Percentiles rank a stretch among this genome's conserved stretches.
phyloP scores from a whole-genome alignment of 2,113 vertebrate genomes.

The Melospiza melodia region DNA sequence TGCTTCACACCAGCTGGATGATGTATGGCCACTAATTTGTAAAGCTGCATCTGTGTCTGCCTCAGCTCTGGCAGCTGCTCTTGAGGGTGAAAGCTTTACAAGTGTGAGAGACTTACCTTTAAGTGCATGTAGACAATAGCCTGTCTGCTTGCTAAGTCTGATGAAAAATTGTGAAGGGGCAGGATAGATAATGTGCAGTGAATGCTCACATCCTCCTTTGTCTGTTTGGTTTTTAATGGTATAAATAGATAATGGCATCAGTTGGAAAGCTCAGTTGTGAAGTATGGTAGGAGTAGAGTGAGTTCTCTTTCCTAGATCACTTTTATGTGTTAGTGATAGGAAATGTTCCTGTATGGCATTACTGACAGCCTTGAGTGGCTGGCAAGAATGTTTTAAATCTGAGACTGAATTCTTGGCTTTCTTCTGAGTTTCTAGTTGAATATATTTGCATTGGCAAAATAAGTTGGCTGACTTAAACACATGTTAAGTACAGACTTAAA shows the following conservation, averaged over 20 bases:
- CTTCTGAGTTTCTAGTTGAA: neutral
- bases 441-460: conserved; percentile 12
- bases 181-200: neutral
- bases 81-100: neutral
- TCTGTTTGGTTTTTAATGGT: neutral
- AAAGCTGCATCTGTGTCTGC: neutral
- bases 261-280: neutral
- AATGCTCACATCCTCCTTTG: neutral
- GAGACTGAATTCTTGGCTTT: neutral
- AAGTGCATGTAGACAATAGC: neutral
- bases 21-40: neutral
- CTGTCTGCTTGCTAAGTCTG: neutral
- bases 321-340: neutral
- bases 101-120: neutral
- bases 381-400: neutral
- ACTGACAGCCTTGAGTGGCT: neutral
- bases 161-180: neutral
- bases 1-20: neutral
- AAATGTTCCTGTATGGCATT: neutral
- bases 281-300: neutral
- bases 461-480: neutral
- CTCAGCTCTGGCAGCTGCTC: neutral
- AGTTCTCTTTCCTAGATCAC: neutral
- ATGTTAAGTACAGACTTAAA: neutral
- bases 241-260: neutral